Percentiles rank a stretch among this genome's conserved stretches.
phyloP scores from a whole-genome alignment of 2,888 invertebrate genomes.

The Hypsopygia costalis region DNA sequence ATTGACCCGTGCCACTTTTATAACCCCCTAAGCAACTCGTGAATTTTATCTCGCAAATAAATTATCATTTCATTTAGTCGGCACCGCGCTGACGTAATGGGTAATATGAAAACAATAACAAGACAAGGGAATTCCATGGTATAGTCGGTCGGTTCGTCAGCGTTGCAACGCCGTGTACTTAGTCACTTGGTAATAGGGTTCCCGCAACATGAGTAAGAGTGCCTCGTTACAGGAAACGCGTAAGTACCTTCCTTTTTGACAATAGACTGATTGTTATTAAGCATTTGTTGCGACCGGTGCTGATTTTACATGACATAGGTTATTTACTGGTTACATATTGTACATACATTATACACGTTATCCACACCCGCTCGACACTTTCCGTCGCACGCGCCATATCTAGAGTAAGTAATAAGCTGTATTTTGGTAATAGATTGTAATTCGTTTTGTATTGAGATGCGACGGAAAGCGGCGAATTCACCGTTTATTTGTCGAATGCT shows the following conservation, averaged over 20 bases:
- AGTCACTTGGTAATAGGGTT: slow-evolving; percentile 31
- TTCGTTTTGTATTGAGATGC: slow-evolving; percentile 58
- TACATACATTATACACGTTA: slow-evolving; percentile 67
- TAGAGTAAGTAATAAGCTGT: slow-evolving; percentile 48
- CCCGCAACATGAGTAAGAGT: slow-evolving; percentile 40
- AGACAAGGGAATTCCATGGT: slow-evolving; percentile 16
- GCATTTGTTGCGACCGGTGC: slow-evolving; percentile 79
- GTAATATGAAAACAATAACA: slow-evolving; percentile 14
- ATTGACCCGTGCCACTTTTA: not conserved
- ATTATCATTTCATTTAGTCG: not conserved
- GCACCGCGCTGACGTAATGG: slow-evolving; percentile 1
- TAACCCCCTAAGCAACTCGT: not conserved
- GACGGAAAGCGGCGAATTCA: slow-evolving; percentile 45
- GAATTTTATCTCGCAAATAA: not conserved
- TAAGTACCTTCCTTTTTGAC: slow-evolving; percentile 74
- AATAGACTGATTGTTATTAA: slow-evolving; percentile 79
- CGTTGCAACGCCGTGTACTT: slow-evolving; percentile 23
- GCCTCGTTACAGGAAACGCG: slow-evolving; percentile 51
- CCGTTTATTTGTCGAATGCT: slow-evolving; percentile 62
- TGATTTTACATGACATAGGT: slow-evolving; percentile 75
- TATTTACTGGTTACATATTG: slow-evolving; percentile 78
- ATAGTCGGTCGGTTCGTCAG: slow-evolving; percentile 17
- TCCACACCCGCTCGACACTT: slow-evolving; percentile 49
- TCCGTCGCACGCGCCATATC: slow-evolving; percentile 34
- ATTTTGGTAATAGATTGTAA: slow-evolving; percentile 71